A percentile compares a stretch with the other conserved stretches of the same genome.
phyloP scores from a whole-genome alignment of 2,797 vertebrate genomes.

The Xenopus petersii region DNA sequence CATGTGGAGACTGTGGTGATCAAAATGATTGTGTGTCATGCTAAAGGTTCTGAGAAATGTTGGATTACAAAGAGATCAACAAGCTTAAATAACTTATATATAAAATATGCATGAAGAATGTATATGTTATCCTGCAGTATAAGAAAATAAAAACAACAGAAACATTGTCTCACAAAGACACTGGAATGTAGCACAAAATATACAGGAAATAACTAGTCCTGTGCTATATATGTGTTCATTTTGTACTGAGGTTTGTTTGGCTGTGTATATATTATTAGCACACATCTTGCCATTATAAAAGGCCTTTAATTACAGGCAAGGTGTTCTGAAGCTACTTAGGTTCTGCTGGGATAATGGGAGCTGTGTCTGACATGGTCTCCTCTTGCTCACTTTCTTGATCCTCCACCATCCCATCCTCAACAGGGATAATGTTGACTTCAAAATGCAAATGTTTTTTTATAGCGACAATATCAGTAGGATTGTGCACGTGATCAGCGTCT shows the following conservation, averaged over 20 bases:
- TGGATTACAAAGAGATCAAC: no score
- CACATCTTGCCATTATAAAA: slow-evolving; percentile 50
- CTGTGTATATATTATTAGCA: not conserved
- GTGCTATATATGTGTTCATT: not conserved
- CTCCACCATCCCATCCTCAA: slow-evolving; percentile 63
- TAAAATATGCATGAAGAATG: no score
- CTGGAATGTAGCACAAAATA: no score
- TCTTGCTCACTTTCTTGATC: slow-evolving; percentile 71
- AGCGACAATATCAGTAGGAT: not conserved
- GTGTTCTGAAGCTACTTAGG: slow-evolving; percentile 32
- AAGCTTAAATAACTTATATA: no score
- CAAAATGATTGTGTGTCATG: no score
- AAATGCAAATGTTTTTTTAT: slow-evolving; percentile 67
- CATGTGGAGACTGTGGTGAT: no score
- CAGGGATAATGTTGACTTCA: slow-evolving; percentile 67
- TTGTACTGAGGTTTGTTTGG: not conserved
- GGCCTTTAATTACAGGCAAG: slow-evolving; percentile 43
- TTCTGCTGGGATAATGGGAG: slow-evolving; percentile 74
- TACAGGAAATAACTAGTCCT: not conserved
- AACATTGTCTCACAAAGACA: no score
- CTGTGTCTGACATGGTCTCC: slow-evolving; percentile 81
- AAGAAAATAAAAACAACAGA: no score
- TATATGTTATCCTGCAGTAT: no score
- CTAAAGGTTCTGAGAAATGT: no score
- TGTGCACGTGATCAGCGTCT: not conserved